Evolutionary conservation across 1,140 invertebrate species (phyloP), one percentile per base, ranked within the genome.

Genomic region (Anastatus disparis): DNA sequence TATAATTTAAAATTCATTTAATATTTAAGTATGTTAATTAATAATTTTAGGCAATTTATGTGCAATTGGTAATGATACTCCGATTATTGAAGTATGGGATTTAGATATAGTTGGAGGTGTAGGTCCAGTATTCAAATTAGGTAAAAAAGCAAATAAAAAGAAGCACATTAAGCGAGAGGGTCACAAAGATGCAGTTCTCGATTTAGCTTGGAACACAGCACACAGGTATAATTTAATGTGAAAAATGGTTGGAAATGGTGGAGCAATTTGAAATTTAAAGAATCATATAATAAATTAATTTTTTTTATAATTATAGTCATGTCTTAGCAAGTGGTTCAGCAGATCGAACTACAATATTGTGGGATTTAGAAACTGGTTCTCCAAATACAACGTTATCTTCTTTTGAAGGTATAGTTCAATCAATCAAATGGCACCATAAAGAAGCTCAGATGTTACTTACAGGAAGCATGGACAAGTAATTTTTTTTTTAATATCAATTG

Each of bases 71-170:
- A 92, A 91, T 42, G 97, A 99, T 94, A 91, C 92, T 71, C 92
- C 96, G 1, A 89, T 95, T 48, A 97, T 99, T 68, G 91, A 95
- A 72, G 89, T 99, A 12, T 99, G 97, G 97, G 96, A 99, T 84
- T 84, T 99, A 31, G 97, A 99, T 86, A 88, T 99, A 59, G 90
- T 97, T 59, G 94, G 98, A 79, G 91, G 91, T 71, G 84, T 98
- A 22, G 95, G 97, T 81, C 95, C 97, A 40, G 91, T 91, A 0
- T 93, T 92, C 76, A 91, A 89, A 75, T 85, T 98, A 17, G 95
- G 94, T 4, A 87, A 89, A 55, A 93, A 93, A 75, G 89, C 89
- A n/a, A 94, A 87, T 80, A 93, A 91, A 79, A 95, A 94, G 81
- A 92, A 89, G 87, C 87, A 90, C 73, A 86, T 85, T 27, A 87